These are phyloP conservation scores for Acanthococcus lagerstroemiae DNA, from an alignment of 2,888 invertebrate genomes.

Conservation along the genomic window DNA sequence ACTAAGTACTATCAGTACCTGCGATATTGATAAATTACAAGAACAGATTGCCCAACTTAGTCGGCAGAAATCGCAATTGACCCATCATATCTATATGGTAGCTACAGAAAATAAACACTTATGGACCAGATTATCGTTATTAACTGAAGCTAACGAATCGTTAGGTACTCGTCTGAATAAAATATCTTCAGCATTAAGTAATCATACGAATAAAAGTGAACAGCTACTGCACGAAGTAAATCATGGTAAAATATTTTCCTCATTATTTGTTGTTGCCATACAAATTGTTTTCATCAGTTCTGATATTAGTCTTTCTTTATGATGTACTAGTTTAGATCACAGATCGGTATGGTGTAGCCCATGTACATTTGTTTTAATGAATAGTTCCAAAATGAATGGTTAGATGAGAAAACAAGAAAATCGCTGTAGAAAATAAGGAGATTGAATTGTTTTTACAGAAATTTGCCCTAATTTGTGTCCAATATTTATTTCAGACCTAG, in stretches of 20 bases:
- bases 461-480: too few species aligned
- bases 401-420: too few species aligned
- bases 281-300: too few species aligned
- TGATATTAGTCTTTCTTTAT: too few species aligned
- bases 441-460: too few species aligned
- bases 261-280: too few species aligned
- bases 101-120: slow-evolving; percentile 69
- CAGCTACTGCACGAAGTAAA: slow-evolving; percentile 3
- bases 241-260: slow-evolving; percentile 5
- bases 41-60: slow-evolving; percentile 58
- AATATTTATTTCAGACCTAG: slow-evolving; percentile 32
- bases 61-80: slow-evolving; percentile 64
- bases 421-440: too few species aligned
- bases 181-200: slow-evolving; percentile 47
- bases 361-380: neutral
- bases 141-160: slow-evolving; percentile 51
- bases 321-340: neutral
- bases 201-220: slow-evolving; percentile 40
- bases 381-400: too few species aligned
- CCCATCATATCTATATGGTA: slow-evolving; percentile 69
- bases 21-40: slow-evolving; percentile 47
- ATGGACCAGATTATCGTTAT: slow-evolving; percentile 60
- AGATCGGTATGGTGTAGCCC: neutral
- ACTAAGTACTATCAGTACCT: neutral
- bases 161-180: slow-evolving; percentile 47